Evolutionary conservation across 2,797 vertebrate species (phyloP).

Genomic region (Smutsia temminckii): DNA sequence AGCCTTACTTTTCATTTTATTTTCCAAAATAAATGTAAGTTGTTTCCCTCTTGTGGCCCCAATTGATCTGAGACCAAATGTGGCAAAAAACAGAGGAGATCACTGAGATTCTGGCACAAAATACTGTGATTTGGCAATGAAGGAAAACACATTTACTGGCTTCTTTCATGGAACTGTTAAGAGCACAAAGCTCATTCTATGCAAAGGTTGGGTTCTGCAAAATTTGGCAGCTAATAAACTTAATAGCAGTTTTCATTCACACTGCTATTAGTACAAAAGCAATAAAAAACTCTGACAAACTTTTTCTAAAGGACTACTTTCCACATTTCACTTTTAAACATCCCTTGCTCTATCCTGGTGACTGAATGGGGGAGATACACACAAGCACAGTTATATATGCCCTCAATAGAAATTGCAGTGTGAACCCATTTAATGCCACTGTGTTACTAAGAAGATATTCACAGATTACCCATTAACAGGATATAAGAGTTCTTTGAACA

Average conservation of each 20-base stretch:
- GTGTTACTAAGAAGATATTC: not conserved
- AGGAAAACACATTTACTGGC: slow-evolving; percentile 24
- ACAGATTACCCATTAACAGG: not conserved
- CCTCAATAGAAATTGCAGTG: not conserved
- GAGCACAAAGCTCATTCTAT: slow-evolving; percentile 66
- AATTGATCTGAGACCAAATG: slow-evolving; percentile 59
- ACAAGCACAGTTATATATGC: not conserved
- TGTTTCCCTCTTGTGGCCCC: slow-evolving; percentile 46
- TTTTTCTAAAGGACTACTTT: slow-evolving; percentile 5
- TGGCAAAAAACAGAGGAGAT: slow-evolving; percentile 60
- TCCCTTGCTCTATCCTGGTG: not conserved
- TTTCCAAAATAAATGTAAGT: slow-evolving; percentile 58
- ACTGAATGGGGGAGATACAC: slow-evolving; percentile 42
- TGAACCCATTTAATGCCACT: not conserved
- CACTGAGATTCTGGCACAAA: slow-evolving; percentile 51
- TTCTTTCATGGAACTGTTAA: not conserved
- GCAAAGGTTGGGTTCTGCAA: slow-evolving; percentile 47
- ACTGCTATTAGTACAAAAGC: slow-evolving; percentile 62
- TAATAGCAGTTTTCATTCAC: slow-evolving; percentile 69
- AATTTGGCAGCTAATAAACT: slow-evolving; percentile 73
- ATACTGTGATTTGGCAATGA: not conserved
- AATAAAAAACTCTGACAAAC: slow-evolving; percentile 45
- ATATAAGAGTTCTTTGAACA: not conserved
- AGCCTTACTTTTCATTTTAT: not conserved
- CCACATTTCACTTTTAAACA: slow-evolving; percentile 52